phyloP scores from a whole-genome alignment of 2,113 vertebrate genomes.

The Tringa solitaria region DNA sequence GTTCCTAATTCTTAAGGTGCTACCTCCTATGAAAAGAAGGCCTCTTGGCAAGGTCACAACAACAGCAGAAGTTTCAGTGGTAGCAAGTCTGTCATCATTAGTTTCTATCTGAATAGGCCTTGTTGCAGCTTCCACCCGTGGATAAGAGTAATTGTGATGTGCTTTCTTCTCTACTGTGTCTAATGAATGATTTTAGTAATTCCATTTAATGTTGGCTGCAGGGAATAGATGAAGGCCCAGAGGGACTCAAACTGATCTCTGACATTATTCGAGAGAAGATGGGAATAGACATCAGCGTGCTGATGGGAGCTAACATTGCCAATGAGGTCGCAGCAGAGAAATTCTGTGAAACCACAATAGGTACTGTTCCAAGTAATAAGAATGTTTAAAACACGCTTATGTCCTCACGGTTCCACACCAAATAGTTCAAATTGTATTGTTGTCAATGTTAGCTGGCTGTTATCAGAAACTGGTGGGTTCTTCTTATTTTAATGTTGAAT shows the following conservation, averaged over 20 bases:
- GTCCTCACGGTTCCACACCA: not conserved
- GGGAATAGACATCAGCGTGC: constrained; percentile 89
- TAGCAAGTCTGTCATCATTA: not conserved
- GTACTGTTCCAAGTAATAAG: constrained; percentile 66
- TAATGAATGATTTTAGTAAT: not conserved
- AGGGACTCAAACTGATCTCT: constrained; percentile 89
- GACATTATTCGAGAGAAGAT: constrained; percentile 94
- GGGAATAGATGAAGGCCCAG: constrained; percentile 90
- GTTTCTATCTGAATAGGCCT: not conserved
- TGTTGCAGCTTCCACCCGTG: not conserved
- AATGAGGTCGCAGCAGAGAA: constrained; percentile 91
- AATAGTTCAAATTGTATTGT: not conserved
- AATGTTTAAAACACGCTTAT: not conserved
- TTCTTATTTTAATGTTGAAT: not conserved
- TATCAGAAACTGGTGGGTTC: not conserved
- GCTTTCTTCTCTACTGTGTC: not conserved
- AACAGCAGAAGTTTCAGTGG: not conserved
- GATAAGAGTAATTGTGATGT: not conserved
- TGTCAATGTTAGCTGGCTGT: not conserved
- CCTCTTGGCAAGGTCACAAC: not conserved
- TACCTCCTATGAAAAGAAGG: not conserved
- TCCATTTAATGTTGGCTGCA: constrained; percentile 58
- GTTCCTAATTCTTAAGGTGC: not conserved
- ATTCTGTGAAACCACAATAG: constrained; percentile 94
- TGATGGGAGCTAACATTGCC: constrained; percentile 96